phyloP scores from a whole-genome alignment of 1,140 invertebrate species.

The Neodiprion pinetum region DNA sequence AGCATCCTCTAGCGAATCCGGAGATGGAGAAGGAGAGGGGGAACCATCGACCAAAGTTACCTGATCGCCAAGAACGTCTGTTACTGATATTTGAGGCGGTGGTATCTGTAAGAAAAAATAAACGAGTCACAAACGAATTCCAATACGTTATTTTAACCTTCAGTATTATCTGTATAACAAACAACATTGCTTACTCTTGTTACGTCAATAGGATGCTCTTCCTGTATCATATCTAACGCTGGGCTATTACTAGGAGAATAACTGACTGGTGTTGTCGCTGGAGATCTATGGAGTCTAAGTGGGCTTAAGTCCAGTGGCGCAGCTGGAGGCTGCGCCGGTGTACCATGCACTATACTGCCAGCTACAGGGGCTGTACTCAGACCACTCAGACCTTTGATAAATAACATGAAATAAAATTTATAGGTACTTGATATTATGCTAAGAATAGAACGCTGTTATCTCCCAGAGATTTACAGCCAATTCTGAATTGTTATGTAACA shows the following conservation, averaged over 20 bases:
- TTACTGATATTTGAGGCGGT: constrained; percentile 88
- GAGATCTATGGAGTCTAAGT: constrained; percentile 58
- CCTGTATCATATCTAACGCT: constrained; percentile 86
- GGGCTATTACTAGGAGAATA: constrained; percentile 66
- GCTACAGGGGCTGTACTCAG: constrained; percentile 56
- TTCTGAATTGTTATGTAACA: constrained; percentile 12
- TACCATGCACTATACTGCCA: constrained; percentile 60
- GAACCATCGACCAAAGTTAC: constrained; percentile 77
- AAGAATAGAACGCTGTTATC: constrained; percentile 9
- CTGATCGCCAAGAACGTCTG: constrained; percentile 86
- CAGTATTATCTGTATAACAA: not conserved
- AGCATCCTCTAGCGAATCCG: constrained; percentile 54
- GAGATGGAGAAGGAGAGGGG: constrained; percentile 56
- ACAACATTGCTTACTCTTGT: constrained; percentile 48
- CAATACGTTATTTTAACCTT: not conserved
- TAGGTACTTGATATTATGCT: not conserved
- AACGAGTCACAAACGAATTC: constrained; percentile 22
- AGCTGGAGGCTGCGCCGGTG: constrained; percentile 57
- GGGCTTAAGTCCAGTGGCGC: constrained; percentile 59
- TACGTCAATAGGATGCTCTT: constrained; percentile 71
- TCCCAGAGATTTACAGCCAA: too few species aligned
- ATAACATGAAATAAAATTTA: not conserved
- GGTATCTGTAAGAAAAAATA: constrained; percentile 44
- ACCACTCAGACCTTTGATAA: constrained; percentile 52
- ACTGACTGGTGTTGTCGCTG: constrained; percentile 60